These are phyloP conservation scores for Cyclophora punctaria DNA, from an alignment of 2,888 invertebrate species.

Conservation along the genomic window DNA sequence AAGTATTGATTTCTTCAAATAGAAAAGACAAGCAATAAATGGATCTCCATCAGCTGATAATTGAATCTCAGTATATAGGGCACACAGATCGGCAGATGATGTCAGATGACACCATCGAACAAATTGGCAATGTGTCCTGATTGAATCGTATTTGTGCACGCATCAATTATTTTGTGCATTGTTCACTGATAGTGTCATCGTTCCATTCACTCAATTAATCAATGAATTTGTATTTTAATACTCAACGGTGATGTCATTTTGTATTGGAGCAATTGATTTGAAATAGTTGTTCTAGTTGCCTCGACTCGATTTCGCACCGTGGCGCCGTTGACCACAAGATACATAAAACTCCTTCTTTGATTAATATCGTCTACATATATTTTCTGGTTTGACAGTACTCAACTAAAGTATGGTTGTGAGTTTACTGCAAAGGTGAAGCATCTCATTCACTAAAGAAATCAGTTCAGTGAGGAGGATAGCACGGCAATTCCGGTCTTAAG, in stretches of 20 bases:
- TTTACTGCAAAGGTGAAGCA: too few relatives aligned
- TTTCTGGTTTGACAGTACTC: too few relatives aligned
- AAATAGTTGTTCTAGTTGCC: neutral
- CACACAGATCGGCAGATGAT: constrained; percentile 32
- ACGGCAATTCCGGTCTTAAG: too few relatives aligned
- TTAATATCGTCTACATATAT: too few relatives aligned
- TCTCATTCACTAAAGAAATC: too few relatives aligned
- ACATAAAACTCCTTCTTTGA: too few relatives aligned
- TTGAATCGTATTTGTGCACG: constrained; percentile 37
- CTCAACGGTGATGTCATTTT: constrained; percentile 16
- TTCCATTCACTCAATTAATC: constrained; percentile 37
- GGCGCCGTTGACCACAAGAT: too few relatives aligned
- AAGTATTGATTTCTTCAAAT: neutral
- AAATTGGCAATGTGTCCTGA: constrained; percentile 38
- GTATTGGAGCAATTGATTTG: constrained; percentile 3
- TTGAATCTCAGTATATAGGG: constrained; percentile 57
- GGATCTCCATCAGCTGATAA: constrained; percentile 25
- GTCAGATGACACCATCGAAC: constrained; percentile 31
- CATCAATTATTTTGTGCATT: constrained; percentile 46
- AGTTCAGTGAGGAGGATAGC: too few relatives aligned
- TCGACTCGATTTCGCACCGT: too few relatives aligned
- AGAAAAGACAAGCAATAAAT: neutral
- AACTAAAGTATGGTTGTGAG: too few relatives aligned
- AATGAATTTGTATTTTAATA: constrained; percentile 28
- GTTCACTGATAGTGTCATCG: constrained; percentile 38